A percentile compares a stretch with the other conserved stretches of the same genome.
These are phyloP conservation scores for Holacanthus passer DNA, from an alignment of 2,113 vertebrate species.

Conservation along the genomic window DNA sequence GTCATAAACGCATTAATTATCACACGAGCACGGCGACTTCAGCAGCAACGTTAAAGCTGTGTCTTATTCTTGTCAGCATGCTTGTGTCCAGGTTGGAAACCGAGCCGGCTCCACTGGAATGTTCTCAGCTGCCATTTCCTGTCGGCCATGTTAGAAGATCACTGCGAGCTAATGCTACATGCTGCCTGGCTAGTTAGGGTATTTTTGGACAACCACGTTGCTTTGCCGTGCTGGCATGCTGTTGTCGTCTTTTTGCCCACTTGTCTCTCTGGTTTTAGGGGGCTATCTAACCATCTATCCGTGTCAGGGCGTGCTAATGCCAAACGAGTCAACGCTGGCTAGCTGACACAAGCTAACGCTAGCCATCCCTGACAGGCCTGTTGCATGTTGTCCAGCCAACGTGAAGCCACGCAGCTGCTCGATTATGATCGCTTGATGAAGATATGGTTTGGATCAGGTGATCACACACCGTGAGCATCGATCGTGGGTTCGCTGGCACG, in stretches of 20 bases:
- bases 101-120: slow-evolving; percentile 85
- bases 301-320: slow-evolving; percentile 2
- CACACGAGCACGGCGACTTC: background rate
- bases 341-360: slow-evolving; percentile 58
- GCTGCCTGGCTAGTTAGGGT: background rate
- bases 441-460: background rate
- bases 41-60: background rate
- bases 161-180: slow-evolving; percentile 60
- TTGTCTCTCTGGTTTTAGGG: background rate
- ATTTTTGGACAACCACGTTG: background rate
- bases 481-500: background rate
- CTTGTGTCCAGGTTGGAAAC: slow-evolving; percentile 65
- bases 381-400: slow-evolving; percentile 70
- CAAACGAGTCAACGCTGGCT: slow-evolving; percentile 1
- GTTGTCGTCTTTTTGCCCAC: background rate
- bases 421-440: background rate
- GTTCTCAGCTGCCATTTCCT: slow-evolving; percentile 79
- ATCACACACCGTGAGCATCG: background rate
- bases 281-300: background rate
- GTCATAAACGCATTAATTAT: accelerated
- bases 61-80: slow-evolving; percentile 36
- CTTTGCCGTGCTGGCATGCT: background rate
- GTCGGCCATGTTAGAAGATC: slow-evolving; percentile 82
- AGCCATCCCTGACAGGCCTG: slow-evolving; percentile 73
- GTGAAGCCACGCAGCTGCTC: slow-evolving; percentile 53